These are phyloP conservation scores for Delphinapterus leucas DNA, from an alignment of 2,113 vertebrate genomes.

Conservation along the genomic window DNA sequence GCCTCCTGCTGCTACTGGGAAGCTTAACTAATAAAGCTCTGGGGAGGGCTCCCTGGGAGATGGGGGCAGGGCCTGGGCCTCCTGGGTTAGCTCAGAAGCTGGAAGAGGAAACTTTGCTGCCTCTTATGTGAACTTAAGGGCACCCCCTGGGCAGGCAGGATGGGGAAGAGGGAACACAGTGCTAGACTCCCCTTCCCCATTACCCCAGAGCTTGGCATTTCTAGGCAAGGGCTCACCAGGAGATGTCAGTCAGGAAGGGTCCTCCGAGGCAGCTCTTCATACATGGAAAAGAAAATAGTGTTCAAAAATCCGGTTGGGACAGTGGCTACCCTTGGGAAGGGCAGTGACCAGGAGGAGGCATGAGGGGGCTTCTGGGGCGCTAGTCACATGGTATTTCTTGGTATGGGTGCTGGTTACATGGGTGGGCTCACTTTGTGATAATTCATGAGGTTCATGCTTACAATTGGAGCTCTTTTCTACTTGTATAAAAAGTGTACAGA, in stretches of 20 bases:
- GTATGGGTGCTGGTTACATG: background rate
- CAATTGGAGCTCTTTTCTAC: background rate
- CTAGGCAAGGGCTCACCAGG: background rate
- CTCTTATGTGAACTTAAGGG: background rate
- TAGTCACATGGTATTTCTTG: background rate
- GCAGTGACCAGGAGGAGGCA: background rate
- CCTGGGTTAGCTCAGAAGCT: background rate
- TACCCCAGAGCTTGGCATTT: background rate
- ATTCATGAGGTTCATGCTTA: background rate
- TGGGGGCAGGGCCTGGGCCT: constrained; percentile 1
- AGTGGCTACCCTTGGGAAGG: background rate
- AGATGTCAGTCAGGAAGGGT: background rate
- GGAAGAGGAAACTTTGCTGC: constrained; percentile 1
- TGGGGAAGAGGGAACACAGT: background rate
- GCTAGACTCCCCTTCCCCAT: background rate
- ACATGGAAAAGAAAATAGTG: background rate
- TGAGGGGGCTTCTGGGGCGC: background rate
- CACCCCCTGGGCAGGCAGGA: background rate
- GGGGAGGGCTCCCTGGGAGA: constrained; percentile 83
- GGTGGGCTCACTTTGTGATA: background rate
- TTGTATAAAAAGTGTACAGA: background rate
- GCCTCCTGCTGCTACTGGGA: constrained; percentile 86
- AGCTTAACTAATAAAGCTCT: constrained; percentile 88
- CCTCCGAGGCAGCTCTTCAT: background rate
- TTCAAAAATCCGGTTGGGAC: background rate